A percentile compares a stretch with the other conserved stretches of the same genome.
Conservation (phyloP, 2,888 invertebrate genomes). For the Himalopsyche anomala region DNA sequence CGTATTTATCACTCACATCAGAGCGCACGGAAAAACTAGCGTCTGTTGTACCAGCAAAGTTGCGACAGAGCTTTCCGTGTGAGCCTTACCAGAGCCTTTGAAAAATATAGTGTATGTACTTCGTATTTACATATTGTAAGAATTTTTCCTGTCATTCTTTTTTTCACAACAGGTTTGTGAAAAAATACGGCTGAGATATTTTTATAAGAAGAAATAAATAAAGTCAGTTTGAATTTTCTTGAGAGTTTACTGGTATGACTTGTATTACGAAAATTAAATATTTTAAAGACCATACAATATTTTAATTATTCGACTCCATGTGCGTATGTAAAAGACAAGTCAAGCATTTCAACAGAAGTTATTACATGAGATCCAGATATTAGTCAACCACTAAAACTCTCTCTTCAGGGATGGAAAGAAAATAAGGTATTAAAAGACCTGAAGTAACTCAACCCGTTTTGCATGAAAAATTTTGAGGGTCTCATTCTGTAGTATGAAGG, state of each 20-base stretch:
- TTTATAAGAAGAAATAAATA: not conserved
- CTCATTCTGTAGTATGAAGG: no score
- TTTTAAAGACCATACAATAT: no score
- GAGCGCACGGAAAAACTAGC: not conserved
- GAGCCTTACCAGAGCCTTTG: constrained; percentile 4
- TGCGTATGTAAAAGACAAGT: no score
- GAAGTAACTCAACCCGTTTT: no score
- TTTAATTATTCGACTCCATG: no score
- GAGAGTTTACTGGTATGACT: not conserved
- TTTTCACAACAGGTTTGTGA: not conserved
- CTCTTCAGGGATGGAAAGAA: no score
- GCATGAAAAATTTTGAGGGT: no score
- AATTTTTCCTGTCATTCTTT: not conserved
- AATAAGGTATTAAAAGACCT: no score
- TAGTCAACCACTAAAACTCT: no score
- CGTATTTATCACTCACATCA: constrained; percentile 32
- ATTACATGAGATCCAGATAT: no score
- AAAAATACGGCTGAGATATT: not conserved
- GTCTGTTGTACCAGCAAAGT: not conserved
- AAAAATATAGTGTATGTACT: constrained; percentile 6
- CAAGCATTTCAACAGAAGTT: no score
- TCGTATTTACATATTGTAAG: not conserved
- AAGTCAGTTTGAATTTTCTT: not conserved
- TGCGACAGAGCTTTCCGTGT: not conserved
- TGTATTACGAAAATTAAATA: no score